A percentile compares a stretch with the other conserved stretches of the same genome.
These are phyloP conservation scores for Pyrocephalus nanus DNA, from an alignment of 2,797 vertebrate genomes.

Conservation along the genomic window DNA sequence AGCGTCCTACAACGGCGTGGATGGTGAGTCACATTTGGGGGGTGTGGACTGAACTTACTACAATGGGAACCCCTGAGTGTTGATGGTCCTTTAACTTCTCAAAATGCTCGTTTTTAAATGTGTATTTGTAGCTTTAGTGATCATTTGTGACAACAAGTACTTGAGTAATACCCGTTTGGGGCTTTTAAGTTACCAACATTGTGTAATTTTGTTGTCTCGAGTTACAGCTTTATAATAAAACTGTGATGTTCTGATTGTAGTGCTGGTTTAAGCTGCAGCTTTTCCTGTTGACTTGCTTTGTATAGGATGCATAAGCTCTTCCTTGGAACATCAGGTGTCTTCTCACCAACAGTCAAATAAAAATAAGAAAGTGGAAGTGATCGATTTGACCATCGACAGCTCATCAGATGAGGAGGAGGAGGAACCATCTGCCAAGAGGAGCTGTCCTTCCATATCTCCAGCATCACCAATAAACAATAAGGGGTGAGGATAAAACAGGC, in stretches of 20 bases:
- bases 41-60: neutral
- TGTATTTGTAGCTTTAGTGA: neutral
- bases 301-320: conserved; percentile 83
- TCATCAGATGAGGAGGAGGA: conserved; percentile 96
- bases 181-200: neutral
- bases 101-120: neutral
- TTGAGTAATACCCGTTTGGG: neutral
- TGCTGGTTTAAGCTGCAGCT: neutral
- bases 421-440: conserved; percentile 88
- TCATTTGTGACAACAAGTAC: neutral
- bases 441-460: conserved; percentile 91
- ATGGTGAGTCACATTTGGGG: conserved; percentile 76
- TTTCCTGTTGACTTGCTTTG: neutral
- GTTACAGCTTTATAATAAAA: neutral
- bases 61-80: neutral
- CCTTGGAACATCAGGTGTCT: conserved; percentile 83
- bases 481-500: conserved; percentile 78
- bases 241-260: neutral
- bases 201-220: neutral
- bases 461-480: conserved; percentile 89
- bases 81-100: neutral
- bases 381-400: conserved; percentile 95
- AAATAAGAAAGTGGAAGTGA: conserved; percentile 93
- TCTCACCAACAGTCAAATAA: conserved; percentile 82
- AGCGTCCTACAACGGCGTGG: conserved; percentile 85